Evolutionary conservation across 2,797 vertebrate genomes (phyloP), one percentile per base, ranked within the genome.

Genomic region (Chaetophractus vellerosus): DNA sequence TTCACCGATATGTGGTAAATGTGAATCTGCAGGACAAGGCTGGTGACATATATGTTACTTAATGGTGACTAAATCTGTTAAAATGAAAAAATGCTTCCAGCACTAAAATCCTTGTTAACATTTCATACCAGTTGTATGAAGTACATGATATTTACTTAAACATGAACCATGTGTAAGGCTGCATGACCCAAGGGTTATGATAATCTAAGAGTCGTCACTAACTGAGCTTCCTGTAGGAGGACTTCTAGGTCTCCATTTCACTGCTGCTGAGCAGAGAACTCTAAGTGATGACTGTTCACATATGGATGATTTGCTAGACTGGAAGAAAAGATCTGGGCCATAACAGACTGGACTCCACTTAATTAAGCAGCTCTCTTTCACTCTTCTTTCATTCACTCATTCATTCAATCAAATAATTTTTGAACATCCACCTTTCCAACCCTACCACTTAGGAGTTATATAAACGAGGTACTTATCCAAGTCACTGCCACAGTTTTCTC

Each of bases 1-100:
- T 14, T 86, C 72, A 41, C 19, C 36, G 66, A 68, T 76, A 82
- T 83, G 64, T 80, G 75, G 94, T 45, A n/a, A 69, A 63, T 76
- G 63, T 16, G n/a, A 85, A 68, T 80, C 1, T 63, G 0, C 52
- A 55, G 31, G 69, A 82, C 26, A 64, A 72, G 41, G 31, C 26
- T 68, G 24, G 55, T 91, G 95, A 96, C 78, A 66, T 41, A 41
- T 52, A 69, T 59, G 24, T 87, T 92, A 66, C 78, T 64, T 92
- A 61, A 41, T 6, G 57, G 21, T 78, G 76, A 95, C n/a, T 88
- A 94, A 76, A 88, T 66, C 45, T 93, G 78, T 28, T 45, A 45
- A 93, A 88, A 95, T 59, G 9, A 2, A 38, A 94, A 86, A 57
- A 23, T 41, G 55, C 5, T 69, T 75, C 83, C 33, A 28, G 61